Evolutionary conservation across 2,113 vertebrate genomes (phyloP), one percentile per base, ranked within the genome.

Genomic region (Rhinopithecus roxellana): DNA sequence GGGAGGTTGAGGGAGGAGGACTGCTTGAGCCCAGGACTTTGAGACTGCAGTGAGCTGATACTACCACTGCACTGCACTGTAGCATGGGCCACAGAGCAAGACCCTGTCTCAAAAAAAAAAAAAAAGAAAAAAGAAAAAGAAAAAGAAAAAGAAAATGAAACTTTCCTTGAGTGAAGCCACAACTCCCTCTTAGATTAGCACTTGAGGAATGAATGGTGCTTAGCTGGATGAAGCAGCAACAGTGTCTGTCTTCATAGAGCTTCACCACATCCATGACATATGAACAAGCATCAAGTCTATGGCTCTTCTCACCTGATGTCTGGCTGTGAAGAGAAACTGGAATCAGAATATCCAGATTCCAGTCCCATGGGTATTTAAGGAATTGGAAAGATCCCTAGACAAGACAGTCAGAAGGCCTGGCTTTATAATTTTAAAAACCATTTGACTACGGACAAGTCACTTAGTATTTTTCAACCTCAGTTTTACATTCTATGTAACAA

Each of bases 261-360:
- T 2, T 61, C 61, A 12, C 38, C 1, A 45, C 10, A 3, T 25
- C 0, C 2, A 50, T 5, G 40, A 30, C 5, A 0, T 20, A 72
- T 2, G 50, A 27, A 22, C n/a, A 64, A 84, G 18, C 48, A 14
- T 5, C 0, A 3, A 32, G 32, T 3, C 16, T 78, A 25, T 45
- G 78, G 22, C 57, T 72, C 83, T 57, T 32, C 22, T 74, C 25
- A 14, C 25, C 72, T 1, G 35, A 18, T 2, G 6, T 6, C 32
- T 7, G 22, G 14, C 45, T 40, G n/a, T 40, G 43, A 32, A 57
- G 52, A 78, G 25, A 72, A 35, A 2, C 9, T 55, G 52, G 52
- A 55, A 55, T 20, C 52, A 17, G 52, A 55, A 55, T 55, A 45
- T 9, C 52, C 20, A 9, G n/a, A 67, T 35, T 22, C 52, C 82